These are phyloP conservation scores for Trachymyrmex septentrionalis DNA, from an alignment of 1,140 invertebrate species.

Conservation along the genomic window DNA sequence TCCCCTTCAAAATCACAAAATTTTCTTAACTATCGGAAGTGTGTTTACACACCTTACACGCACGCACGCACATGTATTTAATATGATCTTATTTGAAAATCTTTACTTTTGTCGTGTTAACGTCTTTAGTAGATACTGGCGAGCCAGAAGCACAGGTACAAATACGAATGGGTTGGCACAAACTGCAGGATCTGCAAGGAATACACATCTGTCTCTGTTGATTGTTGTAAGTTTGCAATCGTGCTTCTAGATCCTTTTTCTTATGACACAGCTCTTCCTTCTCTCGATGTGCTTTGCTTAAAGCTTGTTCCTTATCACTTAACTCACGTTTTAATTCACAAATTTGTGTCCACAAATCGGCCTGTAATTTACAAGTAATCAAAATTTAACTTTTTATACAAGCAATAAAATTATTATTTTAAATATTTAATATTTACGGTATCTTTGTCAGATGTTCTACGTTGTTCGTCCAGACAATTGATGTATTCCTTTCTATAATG, in stretches of 20 bases:
- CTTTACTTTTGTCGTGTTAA: conserved; percentile 71
- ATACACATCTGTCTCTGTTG: conserved; percentile 68
- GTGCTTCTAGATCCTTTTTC: conserved; percentile 84
- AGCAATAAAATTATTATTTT: conserved; percentile 64
- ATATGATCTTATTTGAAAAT: not conserved
- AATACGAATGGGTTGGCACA: conserved; percentile 59
- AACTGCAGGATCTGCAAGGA: conserved; percentile 74
- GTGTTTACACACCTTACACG: too few species aligned
- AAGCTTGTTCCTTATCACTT: conserved; percentile 82
- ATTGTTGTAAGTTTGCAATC: conserved; percentile 78
- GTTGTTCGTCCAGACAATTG: conserved; percentile 83
- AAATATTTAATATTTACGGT: conserved; percentile 79
- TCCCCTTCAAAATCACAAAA: too few species aligned
- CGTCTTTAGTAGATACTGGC: conserved; percentile 35
- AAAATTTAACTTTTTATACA: conserved; percentile 72
- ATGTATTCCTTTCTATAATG: conserved; percentile 86
- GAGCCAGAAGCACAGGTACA: conserved; percentile 65
- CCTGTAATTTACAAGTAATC: conserved; percentile 40
- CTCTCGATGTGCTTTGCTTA: conserved; percentile 84
- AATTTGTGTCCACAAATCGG: conserved; percentile 81
- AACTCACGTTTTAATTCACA: conserved; percentile 82
- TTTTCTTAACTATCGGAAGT: too few species aligned
- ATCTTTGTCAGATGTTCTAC: conserved; percentile 79
- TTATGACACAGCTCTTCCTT: conserved; percentile 83
- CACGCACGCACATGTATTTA: too few species aligned